phyloP scores from a whole-genome alignment of 1,140 invertebrate species.

The Phenacoccus solenopsis region DNA sequence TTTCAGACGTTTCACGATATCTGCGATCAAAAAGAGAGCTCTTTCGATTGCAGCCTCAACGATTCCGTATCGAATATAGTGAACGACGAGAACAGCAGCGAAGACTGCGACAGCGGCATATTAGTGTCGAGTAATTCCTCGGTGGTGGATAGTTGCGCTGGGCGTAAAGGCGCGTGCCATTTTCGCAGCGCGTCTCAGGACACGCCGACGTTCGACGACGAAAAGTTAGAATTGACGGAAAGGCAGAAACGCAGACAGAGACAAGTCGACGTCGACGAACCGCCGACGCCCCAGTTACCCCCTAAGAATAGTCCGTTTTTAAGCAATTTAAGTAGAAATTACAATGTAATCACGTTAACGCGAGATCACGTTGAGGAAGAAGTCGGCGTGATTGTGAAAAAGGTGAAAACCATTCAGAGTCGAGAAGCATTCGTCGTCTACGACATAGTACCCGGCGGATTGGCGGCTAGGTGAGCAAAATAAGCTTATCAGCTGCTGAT shows the following conservation, averaged over 20 bases:
- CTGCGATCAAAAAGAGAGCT: slow-evolving; percentile 33
- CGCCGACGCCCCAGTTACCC: slow-evolving; percentile 22
- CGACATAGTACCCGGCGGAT: slow-evolving; percentile 61
- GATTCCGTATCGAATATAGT: slow-evolving; percentile 9
- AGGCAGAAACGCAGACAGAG: slow-evolving; percentile 19
- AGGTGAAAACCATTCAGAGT: slow-evolving; percentile 47
- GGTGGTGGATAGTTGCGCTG: slow-evolving; percentile 46
- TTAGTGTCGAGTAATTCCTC: slow-evolving; percentile 54
- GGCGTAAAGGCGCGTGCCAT: slow-evolving; percentile 27
- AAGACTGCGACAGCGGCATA: slow-evolving; percentile 62
- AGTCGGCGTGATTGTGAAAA: slow-evolving; percentile 72
- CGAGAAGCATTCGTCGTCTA: slow-evolving; percentile 63
- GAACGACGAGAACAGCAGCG: slow-evolving; percentile 25
- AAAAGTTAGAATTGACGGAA: slow-evolving; percentile 19
- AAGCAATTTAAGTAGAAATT: slow-evolving; percentile 22
- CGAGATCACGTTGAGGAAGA: slow-evolving; percentile 53
- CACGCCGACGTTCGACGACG: slow-evolving; percentile 12
- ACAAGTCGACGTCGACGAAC: background rate
- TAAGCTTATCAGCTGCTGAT: background rate
- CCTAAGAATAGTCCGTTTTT: slow-evolving; percentile 27
- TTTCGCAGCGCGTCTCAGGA: slow-evolving; percentile 21
- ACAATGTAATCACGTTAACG: slow-evolving; percentile 51
- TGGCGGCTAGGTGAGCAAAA: slow-evolving; percentile 62
- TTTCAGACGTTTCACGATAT: slow-evolving; percentile 48
- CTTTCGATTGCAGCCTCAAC: slow-evolving; percentile 9